Conservation (phyloP, 2,797 vertebrate species). For the Avahi laniger region DNA sequence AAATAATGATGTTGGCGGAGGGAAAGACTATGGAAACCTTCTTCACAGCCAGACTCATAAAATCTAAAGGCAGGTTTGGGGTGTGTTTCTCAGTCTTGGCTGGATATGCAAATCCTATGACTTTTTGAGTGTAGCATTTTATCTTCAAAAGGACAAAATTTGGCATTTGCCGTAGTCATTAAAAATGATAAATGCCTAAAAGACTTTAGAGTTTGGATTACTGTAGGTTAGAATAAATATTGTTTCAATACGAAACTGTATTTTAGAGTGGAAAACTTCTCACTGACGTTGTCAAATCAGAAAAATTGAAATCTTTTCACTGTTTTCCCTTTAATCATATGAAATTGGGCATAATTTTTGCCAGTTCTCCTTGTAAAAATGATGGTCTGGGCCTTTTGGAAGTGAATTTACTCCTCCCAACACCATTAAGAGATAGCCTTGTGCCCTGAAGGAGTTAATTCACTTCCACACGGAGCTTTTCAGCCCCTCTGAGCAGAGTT, state of each 20-base stretch:
- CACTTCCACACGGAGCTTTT: background rate
- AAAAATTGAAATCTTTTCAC: conserved; percentile 27
- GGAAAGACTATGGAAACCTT: conserved; percentile 62
- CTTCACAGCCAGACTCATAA: conserved; percentile 76
- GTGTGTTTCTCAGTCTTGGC: conserved; percentile 66
- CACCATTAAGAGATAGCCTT: conserved; percentile 37
- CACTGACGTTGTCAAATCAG: conserved; percentile 35
- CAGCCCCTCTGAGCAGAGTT: background rate
- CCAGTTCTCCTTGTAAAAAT: conserved; percentile 32
- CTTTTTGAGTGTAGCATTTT: conserved; percentile 73
- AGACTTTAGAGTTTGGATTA: conserved; percentile 61
- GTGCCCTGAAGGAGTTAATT: conserved; percentile 57
- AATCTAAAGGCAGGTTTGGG: conserved; percentile 77
- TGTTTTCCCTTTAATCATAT: conserved; percentile 25
- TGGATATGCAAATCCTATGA: conserved; percentile 73
- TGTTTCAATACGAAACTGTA: conserved; percentile 36
- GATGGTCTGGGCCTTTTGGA: background rate
- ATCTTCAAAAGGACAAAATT: conserved; percentile 80
- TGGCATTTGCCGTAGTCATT: conserved; percentile 78
- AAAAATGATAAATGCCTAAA: conserved; percentile 80
- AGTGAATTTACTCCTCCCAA: background rate
- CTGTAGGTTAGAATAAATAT: conserved; percentile 65
- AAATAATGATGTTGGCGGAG: conserved; percentile 74
- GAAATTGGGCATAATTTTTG: conserved; percentile 27
- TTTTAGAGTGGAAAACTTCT: conserved; percentile 46